A percentile compares a stretch with the other conserved stretches of the same genome.
Conservation (phyloP, 1,140 invertebrate genomes). For the Stegodyphus dumicola region DNA sequence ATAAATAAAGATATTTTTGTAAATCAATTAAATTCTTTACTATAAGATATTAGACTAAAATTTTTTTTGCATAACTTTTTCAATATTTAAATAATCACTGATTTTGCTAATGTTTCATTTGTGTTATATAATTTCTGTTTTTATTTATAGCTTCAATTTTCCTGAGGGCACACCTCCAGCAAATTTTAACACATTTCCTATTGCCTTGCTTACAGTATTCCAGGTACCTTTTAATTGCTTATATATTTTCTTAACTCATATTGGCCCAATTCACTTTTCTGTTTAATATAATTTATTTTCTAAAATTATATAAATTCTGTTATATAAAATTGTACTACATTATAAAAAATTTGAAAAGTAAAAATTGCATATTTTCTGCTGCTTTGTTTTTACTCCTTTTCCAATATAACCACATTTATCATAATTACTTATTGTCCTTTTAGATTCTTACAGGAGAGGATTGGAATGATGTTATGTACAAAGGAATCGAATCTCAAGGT, state of each 20-base stretch:
- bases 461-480: conserved; percentile 99
- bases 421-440: no score
- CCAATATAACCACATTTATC: no score
- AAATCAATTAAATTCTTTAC: no score
- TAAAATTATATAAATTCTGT: neutral
- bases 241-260: neutral
- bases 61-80: no score
- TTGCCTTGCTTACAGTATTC: conserved; percentile 99
- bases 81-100: no score
- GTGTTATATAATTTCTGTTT: neutral
- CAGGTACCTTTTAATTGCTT: conserved; percentile 71
- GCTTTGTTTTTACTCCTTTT: no score
- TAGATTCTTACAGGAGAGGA: conserved; percentile 98
- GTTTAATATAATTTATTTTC: neutral
- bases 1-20: no score
- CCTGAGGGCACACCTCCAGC: conserved; percentile 85
- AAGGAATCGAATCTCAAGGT: conserved; percentile 95
- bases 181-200: conserved; percentile 99
- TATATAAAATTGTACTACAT: no score
- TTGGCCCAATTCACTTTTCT: neutral
- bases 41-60: no score
- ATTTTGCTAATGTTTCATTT: no score
- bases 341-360: no score
- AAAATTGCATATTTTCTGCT: no score
- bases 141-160: conserved; percentile 87